These are phyloP conservation scores for Willisornis vidua DNA, from an alignment of 2,113 vertebrate genomes.

Conservation along the genomic window DNA sequence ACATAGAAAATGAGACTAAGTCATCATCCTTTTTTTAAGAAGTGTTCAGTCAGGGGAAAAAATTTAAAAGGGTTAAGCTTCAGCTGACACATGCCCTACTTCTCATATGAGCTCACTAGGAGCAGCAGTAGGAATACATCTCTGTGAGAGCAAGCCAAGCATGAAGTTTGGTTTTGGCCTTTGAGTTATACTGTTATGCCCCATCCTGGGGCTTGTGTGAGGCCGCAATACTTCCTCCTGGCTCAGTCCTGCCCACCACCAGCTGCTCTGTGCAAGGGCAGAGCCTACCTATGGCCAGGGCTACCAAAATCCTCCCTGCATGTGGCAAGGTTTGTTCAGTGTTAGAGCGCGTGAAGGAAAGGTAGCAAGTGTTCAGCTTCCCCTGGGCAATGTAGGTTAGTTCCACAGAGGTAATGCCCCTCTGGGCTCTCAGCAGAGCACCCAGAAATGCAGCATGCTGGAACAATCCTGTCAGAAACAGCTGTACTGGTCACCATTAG, in stretches of 20 bases:
- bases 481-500: neutral
- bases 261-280: neutral
- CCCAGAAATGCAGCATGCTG: neutral
- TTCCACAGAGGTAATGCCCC: neutral
- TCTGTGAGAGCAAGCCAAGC: neutral
- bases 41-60: conserved; percentile 34
- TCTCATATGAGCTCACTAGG: conserved; percentile 1
- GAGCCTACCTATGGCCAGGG: neutral
- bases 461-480: neutral
- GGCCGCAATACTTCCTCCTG: neutral
- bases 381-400: neutral
- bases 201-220: neutral
- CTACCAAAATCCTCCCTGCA: neutral
- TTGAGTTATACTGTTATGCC: neutral
- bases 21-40: neutral
- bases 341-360: neutral
- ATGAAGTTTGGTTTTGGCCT: neutral
- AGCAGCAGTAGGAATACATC: neutral
- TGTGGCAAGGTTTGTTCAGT: neutral
- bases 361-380: neutral
- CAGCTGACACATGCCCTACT: neutral
- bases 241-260: neutral
- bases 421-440: neutral
- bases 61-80: conserved; percentile 47
- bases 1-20: conserved; percentile 16